Evolutionary conservation across 2,113 vertebrate genomes (phyloP).

Genomic region (Istiophorus platypterus): DNA sequence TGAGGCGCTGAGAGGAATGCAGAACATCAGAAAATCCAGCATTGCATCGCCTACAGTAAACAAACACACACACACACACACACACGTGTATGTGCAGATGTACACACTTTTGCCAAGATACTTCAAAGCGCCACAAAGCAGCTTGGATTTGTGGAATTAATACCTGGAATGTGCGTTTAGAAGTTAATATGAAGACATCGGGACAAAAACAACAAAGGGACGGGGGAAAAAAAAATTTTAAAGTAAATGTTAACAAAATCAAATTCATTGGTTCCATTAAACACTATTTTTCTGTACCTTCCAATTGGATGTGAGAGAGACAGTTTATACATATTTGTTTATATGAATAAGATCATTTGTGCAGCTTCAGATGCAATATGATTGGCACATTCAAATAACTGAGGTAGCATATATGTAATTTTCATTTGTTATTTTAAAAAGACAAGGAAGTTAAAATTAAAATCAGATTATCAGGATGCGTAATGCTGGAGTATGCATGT

Average conservation of each 20-base stretch:
- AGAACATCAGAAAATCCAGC: constrained; percentile 57
- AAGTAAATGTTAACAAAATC: constrained; percentile 29
- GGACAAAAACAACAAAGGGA: constrained; percentile 25
- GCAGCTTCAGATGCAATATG: background rate
- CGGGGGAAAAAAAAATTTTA: background rate
- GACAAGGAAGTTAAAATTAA: background rate
- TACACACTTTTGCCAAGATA: constrained; percentile 25
- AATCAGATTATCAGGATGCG: background rate
- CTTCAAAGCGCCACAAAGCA: constrained; percentile 15
- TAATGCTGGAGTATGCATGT: background rate
- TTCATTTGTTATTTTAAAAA: background rate
- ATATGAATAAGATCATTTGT: background rate
- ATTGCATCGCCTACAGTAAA: constrained; percentile 22
- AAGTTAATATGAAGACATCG: constrained; percentile 42
- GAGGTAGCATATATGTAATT: background rate
- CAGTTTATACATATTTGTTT: too few species aligned
- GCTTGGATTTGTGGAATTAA: constrained; percentile 44
- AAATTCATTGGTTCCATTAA: constrained; percentile 23
- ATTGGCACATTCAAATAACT: background rate
- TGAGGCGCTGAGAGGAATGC: constrained; percentile 51
- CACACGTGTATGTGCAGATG: background rate
- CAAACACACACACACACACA: constrained; percentile 22
- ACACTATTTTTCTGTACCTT: background rate
- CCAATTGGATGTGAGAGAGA: background rate
- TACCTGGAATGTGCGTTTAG: constrained; percentile 20